Evolutionary conservation across 2,797 vertebrate genomes (phyloP), one percentile per base, ranked within the genome.

Genomic region (Phrynocephalus guinanensis): DNA sequence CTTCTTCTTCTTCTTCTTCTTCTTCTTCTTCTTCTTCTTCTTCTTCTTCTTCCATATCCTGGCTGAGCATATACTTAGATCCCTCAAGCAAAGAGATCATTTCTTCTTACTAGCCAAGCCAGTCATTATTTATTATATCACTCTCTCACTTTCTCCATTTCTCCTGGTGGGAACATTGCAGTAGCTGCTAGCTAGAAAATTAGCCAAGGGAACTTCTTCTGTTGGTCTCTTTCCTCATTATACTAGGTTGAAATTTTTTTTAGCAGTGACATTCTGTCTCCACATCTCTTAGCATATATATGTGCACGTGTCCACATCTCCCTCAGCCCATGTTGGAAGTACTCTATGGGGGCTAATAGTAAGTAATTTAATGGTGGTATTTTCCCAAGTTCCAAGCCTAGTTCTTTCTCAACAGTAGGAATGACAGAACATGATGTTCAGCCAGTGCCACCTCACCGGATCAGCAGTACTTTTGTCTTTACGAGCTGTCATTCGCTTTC

Each of bases 51-150:
- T 44, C 75, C 3, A 0, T 92, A 87, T 93, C 91, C 90, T 92
- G 90, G 91, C 87, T 89, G 91, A 95, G 86, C 89, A 79, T 91
- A 93, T 92, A 92, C 94, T 94, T 93, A 92, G 95, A 92, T 96
- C 93, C 96, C 95, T 93, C 93, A 96, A 95, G 94, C 95, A 92
- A 68, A 93, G 94, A 94, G 96, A 94, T 96, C 93, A 96, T 96
- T 96, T 93, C 94, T 96, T 93, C 93, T 95, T 95, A 93, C 95
- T 95, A 95, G 93, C 92, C 89, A 85, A 96, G 88, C 93, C 91
- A 95, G 95, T 95, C 95, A 96, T 96, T 96, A 96, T 96, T 96
- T 96, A 96, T 97, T 95, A 94, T 94, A 96, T 92, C 95, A 94
- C 91, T 90, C 93, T 95, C 94, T 96, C 91, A 91, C 95, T 94